phyloP scores from a whole-genome alignment of 2,797 vertebrate species.

The Odontamblyopus lacepedii region DNA sequence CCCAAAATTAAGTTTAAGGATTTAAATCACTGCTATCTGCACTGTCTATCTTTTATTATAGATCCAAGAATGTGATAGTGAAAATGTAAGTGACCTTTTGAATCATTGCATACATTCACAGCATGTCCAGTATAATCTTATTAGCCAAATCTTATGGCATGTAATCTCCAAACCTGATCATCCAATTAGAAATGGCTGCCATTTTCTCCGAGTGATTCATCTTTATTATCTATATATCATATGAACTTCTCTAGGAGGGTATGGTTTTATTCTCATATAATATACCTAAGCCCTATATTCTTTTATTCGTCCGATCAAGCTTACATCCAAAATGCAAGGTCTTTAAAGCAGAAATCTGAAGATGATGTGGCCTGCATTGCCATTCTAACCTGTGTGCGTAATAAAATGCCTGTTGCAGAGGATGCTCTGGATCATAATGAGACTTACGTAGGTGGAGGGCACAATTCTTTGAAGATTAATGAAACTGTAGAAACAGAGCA shows the following conservation, averaged over 20 bases:
- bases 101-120: background rate
- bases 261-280: constrained; percentile 3
- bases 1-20: background rate
- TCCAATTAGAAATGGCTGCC: background rate
- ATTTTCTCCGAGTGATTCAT: background rate
- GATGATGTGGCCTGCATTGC: constrained; percentile 25
- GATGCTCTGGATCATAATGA: background rate
- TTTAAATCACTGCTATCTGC: background rate
- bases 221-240: background rate
- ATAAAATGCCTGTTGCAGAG: background rate
- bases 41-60: background rate
- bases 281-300: background rate
- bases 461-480: constrained; percentile 9
- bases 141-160: background rate
- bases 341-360: constrained; percentile 31
- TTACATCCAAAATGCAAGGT: constrained; percentile 9
- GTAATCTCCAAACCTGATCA: constrained; percentile 6
- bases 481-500: background rate
- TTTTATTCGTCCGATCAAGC: constrained; percentile 6
- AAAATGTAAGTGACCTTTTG: constrained; percentile 5
- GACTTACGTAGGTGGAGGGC: constrained; percentile 3
- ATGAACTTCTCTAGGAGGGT: background rate
- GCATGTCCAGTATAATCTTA: constrained; percentile 1
- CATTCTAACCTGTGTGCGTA: background rate
- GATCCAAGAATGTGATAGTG: background rate